Evolutionary conservation across 2,888 invertebrate species (phyloP).

Genomic region (Sturmia bella): DNA sequence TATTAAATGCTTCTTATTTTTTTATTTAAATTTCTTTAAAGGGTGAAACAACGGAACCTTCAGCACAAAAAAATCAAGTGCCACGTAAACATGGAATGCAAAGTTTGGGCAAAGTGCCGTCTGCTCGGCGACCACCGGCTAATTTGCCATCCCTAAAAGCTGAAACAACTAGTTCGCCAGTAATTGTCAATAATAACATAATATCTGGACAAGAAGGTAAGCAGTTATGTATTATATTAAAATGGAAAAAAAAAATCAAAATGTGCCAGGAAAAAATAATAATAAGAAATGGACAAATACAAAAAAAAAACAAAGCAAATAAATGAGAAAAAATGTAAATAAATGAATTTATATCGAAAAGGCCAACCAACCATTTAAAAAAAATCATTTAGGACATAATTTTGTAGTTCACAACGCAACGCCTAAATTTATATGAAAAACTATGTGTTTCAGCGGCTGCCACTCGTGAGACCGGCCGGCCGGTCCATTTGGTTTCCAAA

Average conservation of each 20-base stretch:
- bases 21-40: constrained; percentile 77
- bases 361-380: too few relatives aligned
- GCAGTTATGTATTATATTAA: constrained; percentile 10
- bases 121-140: constrained; percentile 98
- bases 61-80: constrained; percentile 93
- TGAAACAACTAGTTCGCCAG: constrained; percentile 86
- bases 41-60: constrained; percentile 94
- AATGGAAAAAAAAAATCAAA: not conserved
- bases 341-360: too few relatives aligned
- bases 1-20: constrained; percentile 41
- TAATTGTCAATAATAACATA: constrained; percentile 73
- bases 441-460: too few relatives aligned
- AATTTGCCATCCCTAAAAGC: constrained; percentile 99
- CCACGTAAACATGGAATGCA: constrained; percentile 99
- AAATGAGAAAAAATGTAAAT: too few relatives aligned
- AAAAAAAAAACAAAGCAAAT: too few relatives aligned
- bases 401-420: too few relatives aligned
- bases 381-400: too few relatives aligned
- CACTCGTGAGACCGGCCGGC: too few relatives aligned
- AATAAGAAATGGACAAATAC: too few relatives aligned
- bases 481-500: too few relatives aligned
- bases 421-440: too few relatives aligned
- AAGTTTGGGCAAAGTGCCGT: constrained; percentile 99
- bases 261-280: not conserved
- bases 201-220: constrained; percentile 76